Evolutionary conservation across 2,888 invertebrate genomes (phyloP), one percentile per base, ranked within the genome.

Genomic region (Euplagia quadripunctaria): DNA sequence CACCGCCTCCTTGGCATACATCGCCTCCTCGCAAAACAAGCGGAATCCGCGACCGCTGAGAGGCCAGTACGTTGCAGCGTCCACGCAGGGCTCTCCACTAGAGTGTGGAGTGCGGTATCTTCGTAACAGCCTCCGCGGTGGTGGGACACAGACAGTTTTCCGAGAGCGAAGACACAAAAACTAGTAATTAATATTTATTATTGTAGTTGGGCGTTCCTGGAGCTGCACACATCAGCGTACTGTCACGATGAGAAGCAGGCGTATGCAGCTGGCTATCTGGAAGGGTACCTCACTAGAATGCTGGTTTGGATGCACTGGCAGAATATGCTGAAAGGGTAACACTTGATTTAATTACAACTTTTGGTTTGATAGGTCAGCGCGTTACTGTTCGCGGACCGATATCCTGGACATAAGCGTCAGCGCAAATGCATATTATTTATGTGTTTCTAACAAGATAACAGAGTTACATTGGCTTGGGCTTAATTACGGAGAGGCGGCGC

Each of bases 241-340:
- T 91, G 86, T 72, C 86, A 91, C 4, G 97, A 97, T 90, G 94
- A 95, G 72, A 89, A 93, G 79, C 97, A 97, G 88, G 97, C 97
- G 0, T 97, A 96, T 84, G 96, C 96, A 0, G 97, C 97, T 0
- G 97, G 97, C 1, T 94, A 96, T 83, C 93, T 96, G 4, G 97
- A 97, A 88, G 97, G 97, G 0, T 95, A 88, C 83, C 90, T 97
- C 64, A 97, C 97, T 0, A 88, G 93, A 58, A 96, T 96, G 67
- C 93, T 97, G 16, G 96, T 97, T 42, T 96, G 96, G 91, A 94
- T 96, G 92, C 96, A 97, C 85, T 97, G 97, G 96, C 94, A 94
- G 85, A 97, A 97, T 88, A 96, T 96, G 78, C 90, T 97, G 9
- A 94, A 95, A 83, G 96, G 96, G 91, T 97, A 70, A 16, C 0